Base-by-base conservation (phyloP, 64 coral and sea anemone species). In the Actinia tenebrosa region DNA sequence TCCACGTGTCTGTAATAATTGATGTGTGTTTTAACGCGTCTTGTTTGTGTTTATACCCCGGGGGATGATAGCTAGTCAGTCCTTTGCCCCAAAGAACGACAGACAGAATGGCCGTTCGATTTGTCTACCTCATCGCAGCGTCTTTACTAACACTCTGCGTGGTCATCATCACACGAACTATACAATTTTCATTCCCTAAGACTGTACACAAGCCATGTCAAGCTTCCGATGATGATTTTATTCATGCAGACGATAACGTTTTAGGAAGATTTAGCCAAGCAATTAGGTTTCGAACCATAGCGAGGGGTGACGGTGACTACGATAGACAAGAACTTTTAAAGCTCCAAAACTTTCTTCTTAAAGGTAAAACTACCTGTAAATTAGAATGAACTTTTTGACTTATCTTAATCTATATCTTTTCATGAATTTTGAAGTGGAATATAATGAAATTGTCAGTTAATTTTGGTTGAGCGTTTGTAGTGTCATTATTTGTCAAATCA, bases 301-400 rank as follows among this genome's bases (percentile, higher is more conserved):
- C 93, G 0, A 84, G 64, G 25, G 83, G 69, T 6, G 46, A 45
- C 1, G 93, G 93, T 4, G 87, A 86, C 66, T 95, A 95, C 86
- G 84, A 91, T 47, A 84, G 84, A 44, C 44, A 75, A 78, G 93
- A 95, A 50, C 71, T 95, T 19, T 42, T 82, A n/a, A 88, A 56
- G 44, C 91, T 91, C 50, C 89, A 86, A 54, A 54, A 95, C 19
- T 95, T 91, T 59, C 45, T 95, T 56, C 44, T 95, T 16, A 80
- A 83, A 89, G 93, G 93, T 95, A 47, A 81, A 87, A 50, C 19
- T 50, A 22, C 53, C 13, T 15, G 25, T 75, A 75, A 43, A 14
- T 30, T 11, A 75, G 13, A 30, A 75, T 42, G 7, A 75, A 42
- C 26, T 30, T 30, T 3, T 75, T 15, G 69, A 11, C 23, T 75